A percentile compares a stretch with the other conserved stretches of the same genome.
Conservation (phyloP, 1,140 invertebrate genomes). For the Drosophila ogumai region DNA sequence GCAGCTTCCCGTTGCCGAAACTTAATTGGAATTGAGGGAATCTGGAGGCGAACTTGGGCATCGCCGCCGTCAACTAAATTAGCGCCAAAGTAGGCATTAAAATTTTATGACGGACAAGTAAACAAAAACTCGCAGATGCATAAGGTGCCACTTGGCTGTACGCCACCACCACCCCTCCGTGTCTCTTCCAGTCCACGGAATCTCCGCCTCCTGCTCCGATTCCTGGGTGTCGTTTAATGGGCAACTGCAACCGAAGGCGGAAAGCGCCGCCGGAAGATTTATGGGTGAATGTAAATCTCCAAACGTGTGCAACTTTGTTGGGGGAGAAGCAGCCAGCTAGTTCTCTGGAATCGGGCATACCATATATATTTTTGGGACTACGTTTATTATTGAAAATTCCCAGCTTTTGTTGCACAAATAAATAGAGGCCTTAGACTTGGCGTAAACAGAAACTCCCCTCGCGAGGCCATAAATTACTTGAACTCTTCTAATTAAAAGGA, state of each 20-base stretch:
- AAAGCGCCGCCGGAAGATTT: constrained; percentile 71
- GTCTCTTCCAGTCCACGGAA: constrained; percentile 2
- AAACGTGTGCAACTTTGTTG: constrained; percentile 55
- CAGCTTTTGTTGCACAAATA: constrained; percentile 51
- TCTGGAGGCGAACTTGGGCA: constrained; percentile 19
- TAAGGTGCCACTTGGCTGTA: constrained; percentile 54
- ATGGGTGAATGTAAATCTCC: constrained; percentile 70
- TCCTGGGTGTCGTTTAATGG: constrained; percentile 76
- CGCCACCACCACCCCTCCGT: constrained; percentile 12
- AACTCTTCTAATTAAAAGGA: constrained; percentile 69
- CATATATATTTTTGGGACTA: constrained; percentile 30
- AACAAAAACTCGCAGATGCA: constrained; percentile 60
- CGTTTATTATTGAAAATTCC: constrained; percentile 62
- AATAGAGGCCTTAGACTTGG: constrained; percentile 43
- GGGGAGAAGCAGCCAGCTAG: constrained; percentile 6
- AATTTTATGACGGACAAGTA: constrained; percentile 76
- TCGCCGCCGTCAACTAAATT: constrained; percentile 75
- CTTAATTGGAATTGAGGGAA: constrained; percentile 47
- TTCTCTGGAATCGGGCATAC: constrained; percentile 47
- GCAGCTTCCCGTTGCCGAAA: constrained; percentile 21
- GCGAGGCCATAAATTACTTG: constrained; percentile 65
- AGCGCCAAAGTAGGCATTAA: constrained; percentile 81
- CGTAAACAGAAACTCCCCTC: constrained; percentile 27
- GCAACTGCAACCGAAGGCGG: constrained; percentile 60
- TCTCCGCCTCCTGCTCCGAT: constrained; percentile 46